Evolutionary conservation across 1,140 invertebrate genomes (phyloP).

Genomic region (Chironomus striatipennis): DNA sequence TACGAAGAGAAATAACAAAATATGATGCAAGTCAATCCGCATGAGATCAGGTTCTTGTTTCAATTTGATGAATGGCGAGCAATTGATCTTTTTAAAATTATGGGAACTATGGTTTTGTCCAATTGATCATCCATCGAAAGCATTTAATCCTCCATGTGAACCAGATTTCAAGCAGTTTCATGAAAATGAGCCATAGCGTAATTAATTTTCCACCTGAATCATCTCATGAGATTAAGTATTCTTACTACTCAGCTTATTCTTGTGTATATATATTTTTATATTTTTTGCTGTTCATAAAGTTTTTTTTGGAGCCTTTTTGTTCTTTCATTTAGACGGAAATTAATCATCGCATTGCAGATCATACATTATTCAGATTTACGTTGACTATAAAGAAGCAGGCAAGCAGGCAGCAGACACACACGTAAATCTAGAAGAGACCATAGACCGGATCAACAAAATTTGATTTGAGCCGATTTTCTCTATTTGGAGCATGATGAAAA

Average conservation of each 20-base stretch:
- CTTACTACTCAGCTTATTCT: neutral
- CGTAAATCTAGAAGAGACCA: too few relatives aligned
- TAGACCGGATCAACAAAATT: neutral
- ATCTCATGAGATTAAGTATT: neutral
- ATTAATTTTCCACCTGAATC: conserved; percentile 23
- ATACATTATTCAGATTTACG: neutral
- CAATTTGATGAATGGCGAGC: neutral
- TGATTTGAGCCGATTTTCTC: neutral
- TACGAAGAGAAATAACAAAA: neutral
- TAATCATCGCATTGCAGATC: conserved; percentile 12
- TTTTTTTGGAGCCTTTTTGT: neutral
- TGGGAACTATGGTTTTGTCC: conserved; percentile 19
- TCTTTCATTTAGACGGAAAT: conserved; percentile 11
- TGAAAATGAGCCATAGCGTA: conserved; percentile 17
- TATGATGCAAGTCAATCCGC: neutral
- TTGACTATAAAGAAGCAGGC: neutral
- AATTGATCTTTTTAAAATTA: conserved; percentile 19
- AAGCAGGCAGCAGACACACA: too few relatives aligned
- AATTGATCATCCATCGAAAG: conserved; percentile 20
- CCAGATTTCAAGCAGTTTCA: conserved; percentile 19
- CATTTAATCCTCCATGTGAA: conserved; percentile 21
- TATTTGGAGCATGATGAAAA: conserved; percentile 13
- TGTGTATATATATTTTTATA: neutral
- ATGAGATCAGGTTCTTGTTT: neutral
- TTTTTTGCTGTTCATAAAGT: neutral